Base-by-base conservation (phyloP, 2,797 vertebrate species). In the Ceryle rudis region DNA sequence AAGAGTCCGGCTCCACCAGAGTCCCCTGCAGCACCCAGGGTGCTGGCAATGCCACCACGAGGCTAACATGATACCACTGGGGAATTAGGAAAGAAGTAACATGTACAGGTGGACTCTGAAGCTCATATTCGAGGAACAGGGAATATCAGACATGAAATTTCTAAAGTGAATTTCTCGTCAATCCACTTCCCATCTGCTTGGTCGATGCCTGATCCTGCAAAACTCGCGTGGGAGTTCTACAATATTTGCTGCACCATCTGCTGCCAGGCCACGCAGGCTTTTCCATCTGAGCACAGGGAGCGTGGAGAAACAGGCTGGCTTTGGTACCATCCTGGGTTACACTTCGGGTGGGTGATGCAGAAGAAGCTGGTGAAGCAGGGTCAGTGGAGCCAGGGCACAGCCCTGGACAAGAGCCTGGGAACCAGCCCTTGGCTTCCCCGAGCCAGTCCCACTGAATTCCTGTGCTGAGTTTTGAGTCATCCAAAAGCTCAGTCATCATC, bases 81-180 rank as follows among this genome's bases (percentile, higher is more conserved):
- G 46, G 46, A 14, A 11, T 44, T 9, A 1, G 0, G 21, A 28
- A 8, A 10, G 31, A 10, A 31, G 11, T 1, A 5, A 14, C 0
- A 3, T 0, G 0, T 2, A 3, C 13, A 5, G 15, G 19, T 0
- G 51, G 55, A 55, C 6, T 26, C 18, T 5, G 19, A 39, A 37
- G 54, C 6, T 39, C 42, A 0, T 1, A 0, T 25, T 18, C 17
- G 3, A 31, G 52, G 49, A 11, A 3, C 0, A 9, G 41, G 5
- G 26, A 20, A 14, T 15, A 8, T 6, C n/a, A 25, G 4, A 55
- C 3, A 0, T 1, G 66, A 6, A 29, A 19, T 69, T 74, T 46
- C 58, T 10, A 1, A 11, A 6, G 2, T 0, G 41, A 39, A 1
- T 42, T 89, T 65, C 67, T 26, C 37, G 5, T 9, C 33, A 0